phyloP scores from a whole-genome alignment of 2,113 vertebrate genomes.

The Haemorhous mexicanus region DNA sequence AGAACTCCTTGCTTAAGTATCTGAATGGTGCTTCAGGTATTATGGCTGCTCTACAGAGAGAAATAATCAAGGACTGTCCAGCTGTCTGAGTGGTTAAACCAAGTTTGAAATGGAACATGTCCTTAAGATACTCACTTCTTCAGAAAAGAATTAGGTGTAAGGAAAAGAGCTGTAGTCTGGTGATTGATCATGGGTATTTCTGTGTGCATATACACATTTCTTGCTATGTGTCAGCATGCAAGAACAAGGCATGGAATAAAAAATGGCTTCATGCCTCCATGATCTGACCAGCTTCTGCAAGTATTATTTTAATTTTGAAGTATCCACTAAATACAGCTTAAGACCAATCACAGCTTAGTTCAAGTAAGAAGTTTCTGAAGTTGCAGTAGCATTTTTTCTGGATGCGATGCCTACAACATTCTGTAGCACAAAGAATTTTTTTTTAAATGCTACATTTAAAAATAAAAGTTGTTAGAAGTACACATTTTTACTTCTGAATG shows the following conservation, averaged over 20 bases:
- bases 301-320: neutral
- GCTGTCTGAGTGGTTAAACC: neutral
- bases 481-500: neutral
- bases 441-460: neutral
- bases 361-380: neutral
- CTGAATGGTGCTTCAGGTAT: neutral
- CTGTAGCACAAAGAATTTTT: neutral
- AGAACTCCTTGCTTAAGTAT: neutral
- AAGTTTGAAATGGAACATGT: neutral
- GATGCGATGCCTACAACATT: neutral
- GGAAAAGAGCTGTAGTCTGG: neutral
- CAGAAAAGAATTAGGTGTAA: neutral
- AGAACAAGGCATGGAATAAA: neutral
- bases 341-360: neutral
- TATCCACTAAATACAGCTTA: neutral
- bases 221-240: neutral
- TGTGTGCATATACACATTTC: fast-evolving
- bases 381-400: neutral
- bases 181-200: neutral
- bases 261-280: neutral
- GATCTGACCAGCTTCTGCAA: neutral
- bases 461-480: neutral
- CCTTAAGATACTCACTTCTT: neutral
- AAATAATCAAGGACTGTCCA: neutral
- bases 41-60: neutral